phyloP scores from a whole-genome alignment of 2,888 invertebrate genomes.

The Eurytoma adleriae region DNA sequence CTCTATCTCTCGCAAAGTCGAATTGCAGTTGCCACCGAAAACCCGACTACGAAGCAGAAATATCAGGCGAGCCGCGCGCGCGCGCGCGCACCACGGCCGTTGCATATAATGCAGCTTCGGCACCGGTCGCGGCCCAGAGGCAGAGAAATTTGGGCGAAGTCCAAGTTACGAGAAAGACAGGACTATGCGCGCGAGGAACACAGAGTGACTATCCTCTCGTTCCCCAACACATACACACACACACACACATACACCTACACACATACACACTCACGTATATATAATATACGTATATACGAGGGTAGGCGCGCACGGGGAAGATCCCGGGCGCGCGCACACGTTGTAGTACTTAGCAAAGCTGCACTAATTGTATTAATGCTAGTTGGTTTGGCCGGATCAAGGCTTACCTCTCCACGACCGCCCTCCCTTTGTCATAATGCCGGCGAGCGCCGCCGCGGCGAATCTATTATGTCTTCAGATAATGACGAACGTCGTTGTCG shows the following conservation, averaged over 20 bases:
- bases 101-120: conserved; percentile 49
- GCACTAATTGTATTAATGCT: conserved; percentile 74
- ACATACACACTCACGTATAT: neutral
- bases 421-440: conserved; percentile 66
- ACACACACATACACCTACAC: conserved; percentile 20
- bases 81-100: conserved; percentile 50
- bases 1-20: conserved; percentile 43
- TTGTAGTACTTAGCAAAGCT: conserved; percentile 72
- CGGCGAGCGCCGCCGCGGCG: conserved; percentile 59
- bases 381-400: conserved; percentile 70
- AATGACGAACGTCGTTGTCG: conserved; percentile 52
- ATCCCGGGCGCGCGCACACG: conserved; percentile 59
- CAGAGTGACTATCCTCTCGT: neutral
- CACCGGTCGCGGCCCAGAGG: conserved; percentile 43
- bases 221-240: neutral
- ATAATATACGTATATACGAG: neutral
- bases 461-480: conserved; percentile 65
- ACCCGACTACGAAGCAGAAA: conserved; percentile 55
- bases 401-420: conserved; percentile 57
- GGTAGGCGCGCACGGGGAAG: conserved; percentile 44
- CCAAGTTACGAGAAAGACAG: conserved; percentile 64
- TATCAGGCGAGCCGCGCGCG: conserved; percentile 48
- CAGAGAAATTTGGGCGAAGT: conserved; percentile 69
- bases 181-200: conserved; percentile 47
- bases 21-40: conserved; percentile 53